Evolutionary conservation across 2,113 vertebrate species (phyloP).

Genomic region (Spea bombifrons): DNA sequence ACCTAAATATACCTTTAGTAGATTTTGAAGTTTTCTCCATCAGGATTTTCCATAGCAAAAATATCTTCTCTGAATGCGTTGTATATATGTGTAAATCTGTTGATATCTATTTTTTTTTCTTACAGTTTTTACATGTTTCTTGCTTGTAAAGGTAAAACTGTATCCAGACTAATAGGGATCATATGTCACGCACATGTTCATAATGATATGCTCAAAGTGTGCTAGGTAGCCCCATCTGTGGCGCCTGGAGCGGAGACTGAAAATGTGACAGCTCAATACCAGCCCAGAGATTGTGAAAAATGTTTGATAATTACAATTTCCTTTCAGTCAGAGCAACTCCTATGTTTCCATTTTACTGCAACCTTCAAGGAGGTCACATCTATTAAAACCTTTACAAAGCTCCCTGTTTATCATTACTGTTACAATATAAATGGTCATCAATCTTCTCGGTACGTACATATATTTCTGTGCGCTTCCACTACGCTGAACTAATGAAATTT

Average conservation of each 20-base stretch:
- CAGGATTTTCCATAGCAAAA: no score
- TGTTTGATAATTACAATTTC: constrained; percentile 60
- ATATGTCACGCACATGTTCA: constrained; percentile 62
- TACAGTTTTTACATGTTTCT: no score
- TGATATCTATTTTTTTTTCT: no score
- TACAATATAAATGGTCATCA: constrained; percentile 63
- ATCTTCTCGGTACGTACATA: constrained; percentile 55
- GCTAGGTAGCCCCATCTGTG: constrained; percentile 69
- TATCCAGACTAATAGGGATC: constrained; percentile 53
- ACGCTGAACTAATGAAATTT: constrained; percentile 46
- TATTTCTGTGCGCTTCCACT: constrained; percentile 52
- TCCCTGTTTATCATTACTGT: constrained; percentile 54
- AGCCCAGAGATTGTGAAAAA: constrained; percentile 62
- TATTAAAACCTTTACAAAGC: constrained; percentile 61
- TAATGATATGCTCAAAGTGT: constrained; percentile 56
- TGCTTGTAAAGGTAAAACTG: neutral
- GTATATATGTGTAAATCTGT: no score
- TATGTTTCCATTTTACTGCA: constrained; percentile 34
- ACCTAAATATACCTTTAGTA: no score
- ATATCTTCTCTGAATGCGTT: no score
- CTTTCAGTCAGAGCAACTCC: constrained; percentile 50
- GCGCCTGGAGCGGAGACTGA: constrained; percentile 65
- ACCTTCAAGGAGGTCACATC: constrained; percentile 59
- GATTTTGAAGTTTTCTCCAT: no score
- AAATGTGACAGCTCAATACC: constrained; percentile 67